Conservation (phyloP, 2,113 vertebrate species). For the Dicrurus megarhynchus region DNA sequence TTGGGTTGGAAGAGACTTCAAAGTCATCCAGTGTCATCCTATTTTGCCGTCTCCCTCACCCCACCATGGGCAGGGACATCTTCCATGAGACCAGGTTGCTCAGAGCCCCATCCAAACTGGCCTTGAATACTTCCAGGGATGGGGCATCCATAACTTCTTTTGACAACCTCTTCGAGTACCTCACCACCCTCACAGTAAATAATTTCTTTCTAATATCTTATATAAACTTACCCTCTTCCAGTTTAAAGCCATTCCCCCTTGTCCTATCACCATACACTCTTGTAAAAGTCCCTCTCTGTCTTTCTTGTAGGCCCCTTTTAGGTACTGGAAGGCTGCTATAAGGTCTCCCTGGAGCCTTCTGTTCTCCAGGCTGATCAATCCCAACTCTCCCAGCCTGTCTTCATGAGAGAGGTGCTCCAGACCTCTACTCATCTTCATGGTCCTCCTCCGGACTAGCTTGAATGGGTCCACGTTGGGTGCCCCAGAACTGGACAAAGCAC, state of each 20-base stretch:
- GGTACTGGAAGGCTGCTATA: not conserved
- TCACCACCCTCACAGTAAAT: not conserved
- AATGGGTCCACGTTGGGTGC: accelerated
- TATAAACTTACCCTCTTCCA: not conserved
- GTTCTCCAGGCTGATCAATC: not conserved
- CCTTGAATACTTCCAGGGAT: not conserved
- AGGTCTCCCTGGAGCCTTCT: not conserved
- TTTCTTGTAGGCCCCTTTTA: not conserved
- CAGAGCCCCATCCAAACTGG: not conserved
- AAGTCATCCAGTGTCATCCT: not conserved
- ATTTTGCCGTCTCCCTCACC: not conserved
- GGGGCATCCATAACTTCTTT: not conserved
- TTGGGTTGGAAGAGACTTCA: not conserved
- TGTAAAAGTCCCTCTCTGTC: not conserved
- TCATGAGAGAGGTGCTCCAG: not conserved
- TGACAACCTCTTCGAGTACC: not conserved
- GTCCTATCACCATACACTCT: not conserved
- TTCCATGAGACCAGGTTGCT: not conserved
- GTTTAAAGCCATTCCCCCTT: not conserved
- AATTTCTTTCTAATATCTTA: not conserved
- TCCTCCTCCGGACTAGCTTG: accelerated
- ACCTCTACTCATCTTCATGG: accelerated
- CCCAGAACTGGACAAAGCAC: not conserved
- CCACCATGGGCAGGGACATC: not conserved
- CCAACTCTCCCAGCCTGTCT: not conserved